Evolutionary conservation across 2,113 vertebrate species (phyloP), one percentile per base, ranked within the genome.

Genomic region (Chloropsis hardwickii): DNA sequence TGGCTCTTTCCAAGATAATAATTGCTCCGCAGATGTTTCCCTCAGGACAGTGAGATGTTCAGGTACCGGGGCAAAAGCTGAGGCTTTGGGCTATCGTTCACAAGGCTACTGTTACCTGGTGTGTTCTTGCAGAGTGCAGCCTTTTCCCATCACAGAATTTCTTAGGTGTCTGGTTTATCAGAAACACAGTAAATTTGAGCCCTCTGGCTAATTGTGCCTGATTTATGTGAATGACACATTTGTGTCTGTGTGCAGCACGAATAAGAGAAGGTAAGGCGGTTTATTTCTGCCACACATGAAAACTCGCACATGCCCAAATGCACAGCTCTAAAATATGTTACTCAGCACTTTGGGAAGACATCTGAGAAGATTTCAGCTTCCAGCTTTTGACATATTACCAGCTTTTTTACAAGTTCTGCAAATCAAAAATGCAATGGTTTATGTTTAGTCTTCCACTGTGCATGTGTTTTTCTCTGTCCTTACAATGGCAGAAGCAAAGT

Each of bases 1-100:
- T 97, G 96, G 88, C 88, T 97, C 94, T 95, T 97, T 97, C 96
- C 96, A 97, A 97, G 96, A 96, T 92, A 96, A 95, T 97, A 96
- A 96, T 96, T 96, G 95, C 90, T 96, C 82, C 4, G 10, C 95
- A 96, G 96, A 96, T 97, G 95, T 97, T 97, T 96, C 96, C 96
- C 93, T 96, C 94, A 84, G 96, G 94, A 97, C 90, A 95, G 90
- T 88, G 92, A 92, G 90, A 86, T 96, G 93, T 92, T 92, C 93
- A 95, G 95, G 94, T 96, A 96, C 86, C 3, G 1, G 27, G 88
- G 95, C 40, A 28, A 97, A 93, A 95, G 90, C 88, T 94, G 90
- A 96, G 85, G 93, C 92, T 96, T 92, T 96, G 88, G 87, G 93
- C 79, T 96, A 95, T 96, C 44, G 0, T 86, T 96, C 94, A 93